Evolutionary conservation across 2,888 invertebrate species (phyloP).

Genomic region (Rosalia funebris): DNA sequence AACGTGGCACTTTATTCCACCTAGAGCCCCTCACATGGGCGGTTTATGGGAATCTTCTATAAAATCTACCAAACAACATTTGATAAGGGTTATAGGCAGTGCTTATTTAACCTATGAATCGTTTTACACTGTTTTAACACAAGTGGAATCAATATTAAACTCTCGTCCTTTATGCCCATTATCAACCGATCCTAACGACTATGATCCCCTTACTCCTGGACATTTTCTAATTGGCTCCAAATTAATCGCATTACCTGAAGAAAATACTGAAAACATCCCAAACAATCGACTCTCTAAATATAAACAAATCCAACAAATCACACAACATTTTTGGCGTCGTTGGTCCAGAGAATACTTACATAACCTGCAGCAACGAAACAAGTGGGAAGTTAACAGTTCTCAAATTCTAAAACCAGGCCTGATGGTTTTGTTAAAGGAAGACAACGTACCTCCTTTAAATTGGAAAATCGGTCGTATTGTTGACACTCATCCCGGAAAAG

Average conservation of each 20-base stretch:
- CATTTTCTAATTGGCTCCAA: constrained; percentile 5
- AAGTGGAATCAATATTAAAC: no score
- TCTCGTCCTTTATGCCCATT: neutral
- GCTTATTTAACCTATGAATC: no score
- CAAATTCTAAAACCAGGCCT: constrained; percentile 5
- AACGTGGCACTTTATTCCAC: no score
- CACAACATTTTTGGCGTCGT: constrained; percentile 12
- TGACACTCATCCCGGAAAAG: constrained; percentile 7
- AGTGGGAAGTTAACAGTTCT: constrained; percentile 4
- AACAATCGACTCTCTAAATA: constrained; percentile 5
- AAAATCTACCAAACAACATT: no score
- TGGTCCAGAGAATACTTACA: constrained; percentile 17
- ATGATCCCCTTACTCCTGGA: constrained; percentile 13
- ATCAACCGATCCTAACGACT: neutral
- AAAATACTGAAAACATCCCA: neutral
- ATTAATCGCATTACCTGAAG: neutral
- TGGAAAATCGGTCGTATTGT: constrained; percentile 17
- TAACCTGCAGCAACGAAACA: constrained; percentile 19
- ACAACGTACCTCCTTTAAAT: constrained; percentile 3
- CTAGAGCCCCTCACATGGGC: no score
- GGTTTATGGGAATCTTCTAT: no score
- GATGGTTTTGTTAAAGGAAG: constrained; percentile 13
- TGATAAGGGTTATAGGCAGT: no score
- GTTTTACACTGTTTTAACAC: no score
- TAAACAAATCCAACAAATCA: constrained; percentile 3